Percentiles rank a stretch among this genome's conserved stretches.
Evolutionary conservation across 2,113 vertebrate genomes (phyloP).

Genomic region (Turdus rufiventris): DNA sequence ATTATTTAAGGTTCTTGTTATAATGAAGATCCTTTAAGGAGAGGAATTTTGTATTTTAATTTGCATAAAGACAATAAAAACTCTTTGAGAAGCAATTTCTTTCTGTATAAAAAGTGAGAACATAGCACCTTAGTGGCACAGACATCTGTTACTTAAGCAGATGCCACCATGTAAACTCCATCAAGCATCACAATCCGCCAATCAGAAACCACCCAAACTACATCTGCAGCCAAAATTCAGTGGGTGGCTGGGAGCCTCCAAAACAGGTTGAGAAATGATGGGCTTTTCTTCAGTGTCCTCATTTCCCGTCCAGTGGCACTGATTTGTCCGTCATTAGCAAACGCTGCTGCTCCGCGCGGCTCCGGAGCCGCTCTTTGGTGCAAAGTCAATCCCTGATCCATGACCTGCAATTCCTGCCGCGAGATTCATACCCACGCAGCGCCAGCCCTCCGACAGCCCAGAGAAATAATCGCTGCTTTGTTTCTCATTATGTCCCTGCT

Average conservation of each 20-base stretch:
- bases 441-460: not conserved
- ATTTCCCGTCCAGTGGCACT: not conserved
- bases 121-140: slow-evolving; percentile 76
- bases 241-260: slow-evolving; percentile 34
- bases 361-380: not conserved
- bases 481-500: not conserved
- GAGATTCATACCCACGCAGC: not conserved
- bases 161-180: slow-evolving; percentile 68
- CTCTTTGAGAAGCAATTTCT: slow-evolving; percentile 72
- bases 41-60: slow-evolving; percentile 68
- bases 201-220: slow-evolving; percentile 49
- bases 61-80: slow-evolving; percentile 81
- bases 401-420: not conserved
- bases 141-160: slow-evolving; percentile 81
- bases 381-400: not conserved
- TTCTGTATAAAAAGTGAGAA: slow-evolving; percentile 76
- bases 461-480: slow-evolving; percentile 27
- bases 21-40: slow-evolving; percentile 70
- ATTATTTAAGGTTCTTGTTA: slow-evolving; percentile 68
- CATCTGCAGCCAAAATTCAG: slow-evolving; percentile 58
- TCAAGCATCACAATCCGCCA: slow-evolving; percentile 60
- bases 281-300: slow-evolving; percentile 10
- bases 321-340: not conserved
- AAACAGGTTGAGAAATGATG: slow-evolving; percentile 20
- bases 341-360: not conserved